Evolutionary conservation across 1,140 invertebrate genomes (phyloP), one percentile per base, ranked within the genome.

Genomic region (Drosophila ficusphila): DNA sequence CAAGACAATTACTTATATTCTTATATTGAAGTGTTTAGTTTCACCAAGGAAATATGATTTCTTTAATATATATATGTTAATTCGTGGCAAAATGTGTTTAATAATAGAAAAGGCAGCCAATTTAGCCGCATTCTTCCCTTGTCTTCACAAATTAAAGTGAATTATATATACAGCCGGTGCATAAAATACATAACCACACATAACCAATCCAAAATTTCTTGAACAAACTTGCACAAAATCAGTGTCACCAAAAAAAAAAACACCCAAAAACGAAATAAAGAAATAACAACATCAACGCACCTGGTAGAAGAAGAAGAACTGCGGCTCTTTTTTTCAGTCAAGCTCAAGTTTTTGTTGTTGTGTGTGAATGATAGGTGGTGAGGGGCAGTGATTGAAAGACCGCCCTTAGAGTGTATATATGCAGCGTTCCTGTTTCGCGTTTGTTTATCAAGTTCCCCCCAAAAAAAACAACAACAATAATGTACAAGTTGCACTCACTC

Each of bases 241-340:
- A 53, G 67, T 79, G 72, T 86, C 52, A 56, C 71, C 62, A 74
- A 70, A 74, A 76, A 68, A 60, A 51, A 27, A 16, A 38, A n/a
- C n/a, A n/a, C n/a, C 19, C 18, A 69, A 44, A 65, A 64, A 56
- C 18, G n/a, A 75, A 62, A 39, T 31, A 49, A 72, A 16, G 42
- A 61, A 56, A 58, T 31, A 48, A 39, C 52, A 51, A 33, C 65
- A 41, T 8, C 56, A 61, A 77, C 65, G 67, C 67, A 68, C 69
- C 53, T 82, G 79, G 74, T 42, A 61, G 72, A 51, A 68, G 70
- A 46, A 51, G 42, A 34, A 48, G 46, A 12, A 34, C 12, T 39
- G 33, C 60, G 51, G 73, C 53, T 81, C 53, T 76, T 69, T 41
- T 61, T 65, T 61, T 76, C 16, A n/a, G 18, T 38, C 18, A 27